Evolutionary conservation across 2,113 vertebrate genomes (phyloP).

Genomic region (Ciconia stormi): DNA sequence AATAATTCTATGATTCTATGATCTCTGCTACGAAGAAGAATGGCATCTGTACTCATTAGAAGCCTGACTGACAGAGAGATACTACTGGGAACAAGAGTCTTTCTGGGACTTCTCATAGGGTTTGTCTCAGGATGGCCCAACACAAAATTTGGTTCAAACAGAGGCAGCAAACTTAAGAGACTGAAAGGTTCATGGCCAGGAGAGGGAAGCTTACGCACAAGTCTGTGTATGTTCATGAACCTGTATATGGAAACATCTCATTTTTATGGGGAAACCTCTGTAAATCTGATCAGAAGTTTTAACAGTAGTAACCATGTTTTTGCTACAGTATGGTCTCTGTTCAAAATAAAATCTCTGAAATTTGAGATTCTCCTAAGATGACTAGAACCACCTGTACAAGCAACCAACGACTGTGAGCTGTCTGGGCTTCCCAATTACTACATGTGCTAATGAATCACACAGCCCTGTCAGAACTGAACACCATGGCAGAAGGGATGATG

Average conservation of each 20-base stretch:
- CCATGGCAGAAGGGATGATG: not conserved
- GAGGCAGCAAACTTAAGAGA: not conserved
- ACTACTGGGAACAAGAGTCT: not conserved
- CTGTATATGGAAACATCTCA: not conserved
- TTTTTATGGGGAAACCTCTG: not conserved
- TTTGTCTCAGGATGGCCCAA: not conserved
- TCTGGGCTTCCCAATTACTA: not conserved
- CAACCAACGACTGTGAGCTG: not conserved
- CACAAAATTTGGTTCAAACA: not conserved
- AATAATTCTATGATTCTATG: too few relatives aligned
- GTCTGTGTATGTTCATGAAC: not conserved
- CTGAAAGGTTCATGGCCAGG: not conserved
- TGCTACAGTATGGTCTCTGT: not conserved
- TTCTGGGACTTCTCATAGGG: not conserved
- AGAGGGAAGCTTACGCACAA: not conserved
- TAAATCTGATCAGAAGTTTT: not conserved
- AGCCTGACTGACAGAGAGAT: not conserved
- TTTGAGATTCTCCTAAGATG: not conserved
- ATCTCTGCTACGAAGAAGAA: not conserved
- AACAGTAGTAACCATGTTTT: not conserved
- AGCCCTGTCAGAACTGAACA: not conserved
- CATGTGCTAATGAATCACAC: not conserved
- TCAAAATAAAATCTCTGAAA: not conserved
- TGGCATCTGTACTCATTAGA: not conserved
- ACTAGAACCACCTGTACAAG: not conserved